Percentiles rank a stretch among this genome's conserved stretches.
These are phyloP conservation scores for Acyrthosiphon pisum DNA, from an alignment of 1,140 invertebrate species.

Conservation along the genomic window DNA sequence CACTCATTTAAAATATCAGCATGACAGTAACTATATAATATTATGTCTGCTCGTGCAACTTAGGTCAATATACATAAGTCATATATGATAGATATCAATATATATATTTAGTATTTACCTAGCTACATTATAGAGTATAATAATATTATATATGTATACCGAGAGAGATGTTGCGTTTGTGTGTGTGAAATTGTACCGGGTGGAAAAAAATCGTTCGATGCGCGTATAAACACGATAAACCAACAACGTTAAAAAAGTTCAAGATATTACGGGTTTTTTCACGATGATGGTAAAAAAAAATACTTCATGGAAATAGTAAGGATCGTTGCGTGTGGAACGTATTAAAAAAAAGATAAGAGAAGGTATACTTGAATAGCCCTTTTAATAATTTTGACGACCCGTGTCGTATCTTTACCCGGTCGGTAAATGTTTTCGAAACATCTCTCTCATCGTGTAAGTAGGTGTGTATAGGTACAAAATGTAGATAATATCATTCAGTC, in stretches of 20 bases:
- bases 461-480: background rate
- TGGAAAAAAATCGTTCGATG: background rate
- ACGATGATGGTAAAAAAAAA: background rate
- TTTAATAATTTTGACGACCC: slow-evolving; percentile 8
- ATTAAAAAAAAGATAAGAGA: background rate
- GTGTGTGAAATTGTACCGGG: background rate
- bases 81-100: background rate
- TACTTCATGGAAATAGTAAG: background rate
- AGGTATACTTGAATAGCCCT: background rate
- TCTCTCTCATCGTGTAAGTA: background rate
- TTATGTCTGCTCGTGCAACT: background rate
- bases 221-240: background rate
- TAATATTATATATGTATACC: background rate
- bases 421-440: background rate
- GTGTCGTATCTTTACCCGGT: slow-evolving; percentile 15
- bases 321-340: background rate
- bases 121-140: too few relatives aligned
- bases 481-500: background rate
- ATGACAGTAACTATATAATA: background rate
- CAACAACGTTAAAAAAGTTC: background rate
- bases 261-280: background rate
- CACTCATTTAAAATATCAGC: background rate
- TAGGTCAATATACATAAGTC: background rate
- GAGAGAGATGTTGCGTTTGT: background rate
- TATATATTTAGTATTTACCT: too few relatives aligned